Evolutionary conservation across 1,140 invertebrate species (phyloP).

Genomic region (Drosophila nigromelanica): DNA sequence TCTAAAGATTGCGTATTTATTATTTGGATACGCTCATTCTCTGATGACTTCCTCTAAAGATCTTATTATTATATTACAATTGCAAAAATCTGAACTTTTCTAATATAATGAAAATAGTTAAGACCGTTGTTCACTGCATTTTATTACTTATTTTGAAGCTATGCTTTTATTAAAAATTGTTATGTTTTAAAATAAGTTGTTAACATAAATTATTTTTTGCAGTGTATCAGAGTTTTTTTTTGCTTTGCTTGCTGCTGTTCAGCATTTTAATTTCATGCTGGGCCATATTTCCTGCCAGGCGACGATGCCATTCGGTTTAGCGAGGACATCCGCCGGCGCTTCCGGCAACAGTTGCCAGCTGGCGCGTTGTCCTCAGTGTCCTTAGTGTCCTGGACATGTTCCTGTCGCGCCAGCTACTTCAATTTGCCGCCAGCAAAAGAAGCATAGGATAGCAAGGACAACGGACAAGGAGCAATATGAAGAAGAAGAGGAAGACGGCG

Average conservation of each 20-base stretch:
- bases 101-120: too few relatives aligned
- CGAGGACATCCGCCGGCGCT: conserved; percentile 70
- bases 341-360: conserved; percentile 79
- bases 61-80: too few relatives aligned
- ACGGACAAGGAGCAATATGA: conserved; percentile 1
- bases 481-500: conserved; percentile 2
- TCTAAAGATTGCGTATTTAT: too few relatives aligned
- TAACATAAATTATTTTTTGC: neutral
- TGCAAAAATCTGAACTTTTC: too few relatives aligned
- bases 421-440: conserved; percentile 37
- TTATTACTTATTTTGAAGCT: too few relatives aligned
- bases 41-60: too few relatives aligned
- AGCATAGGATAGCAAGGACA: conserved; percentile 29
- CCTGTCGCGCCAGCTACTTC: conserved; percentile 38
- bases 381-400: conserved; percentile 45
- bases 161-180: too few relatives aligned
- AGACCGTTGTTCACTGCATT: too few relatives aligned
- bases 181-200: too few relatives aligned
- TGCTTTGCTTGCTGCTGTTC: conserved; percentile 6
- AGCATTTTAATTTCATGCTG: conserved; percentile 74
- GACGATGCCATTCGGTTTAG: conserved; percentile 73
- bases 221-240: conserved; percentile 2
- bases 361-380: conserved; percentile 31
- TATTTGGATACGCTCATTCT: too few relatives aligned
- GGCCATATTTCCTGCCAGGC: conserved; percentile 65